phyloP scores from a whole-genome alignment of 2,888 invertebrate genomes.

The Ypsolopha sequella region DNA sequence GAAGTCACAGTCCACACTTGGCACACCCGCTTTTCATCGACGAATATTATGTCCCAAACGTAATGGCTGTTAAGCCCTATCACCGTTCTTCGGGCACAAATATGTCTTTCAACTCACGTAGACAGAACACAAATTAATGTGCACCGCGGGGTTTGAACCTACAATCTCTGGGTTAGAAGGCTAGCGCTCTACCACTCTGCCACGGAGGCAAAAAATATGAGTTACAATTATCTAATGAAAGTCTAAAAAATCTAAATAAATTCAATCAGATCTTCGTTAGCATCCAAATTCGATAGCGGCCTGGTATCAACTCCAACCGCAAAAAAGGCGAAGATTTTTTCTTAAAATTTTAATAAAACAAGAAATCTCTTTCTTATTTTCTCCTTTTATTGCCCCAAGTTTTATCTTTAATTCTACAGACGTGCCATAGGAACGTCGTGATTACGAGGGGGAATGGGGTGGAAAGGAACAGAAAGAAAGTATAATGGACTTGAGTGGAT shows the following conservation, averaged over 20 bases:
- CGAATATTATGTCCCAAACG: too few relatives aligned
- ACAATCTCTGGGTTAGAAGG: too few relatives aligned
- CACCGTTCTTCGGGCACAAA: too few relatives aligned
- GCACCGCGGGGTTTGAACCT: not conserved
- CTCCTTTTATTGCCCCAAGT: constrained; percentile 38
- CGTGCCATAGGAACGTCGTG: constrained; percentile 19
- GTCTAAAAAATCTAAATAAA: not conserved
- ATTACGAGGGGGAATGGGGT: constrained; percentile 24
- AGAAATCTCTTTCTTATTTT: constrained; percentile 35
- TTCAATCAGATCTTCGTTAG: not conserved
- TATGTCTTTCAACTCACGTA: too few relatives aligned
- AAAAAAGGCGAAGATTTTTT: not conserved
- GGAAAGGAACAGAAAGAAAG: constrained; percentile 28
- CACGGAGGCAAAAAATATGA: too few relatives aligned
- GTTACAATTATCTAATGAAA: not conserved
- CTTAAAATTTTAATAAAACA: constrained; percentile 30
- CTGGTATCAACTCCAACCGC: not conserved
- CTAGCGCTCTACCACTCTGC: too few relatives aligned
- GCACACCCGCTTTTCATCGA: too few relatives aligned
- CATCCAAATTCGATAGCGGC: not conserved
- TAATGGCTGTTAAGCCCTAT: too few relatives aligned
- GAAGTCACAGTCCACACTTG: too few relatives aligned
- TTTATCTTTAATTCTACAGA: constrained; percentile 46
- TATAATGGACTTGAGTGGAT: constrained; percentile 43
- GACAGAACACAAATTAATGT: not conserved